Evolutionary conservation across 2,113 vertebrate genomes (phyloP), one percentile per base, ranked within the genome.

Genomic region (Crotophaga sulcirostris): DNA sequence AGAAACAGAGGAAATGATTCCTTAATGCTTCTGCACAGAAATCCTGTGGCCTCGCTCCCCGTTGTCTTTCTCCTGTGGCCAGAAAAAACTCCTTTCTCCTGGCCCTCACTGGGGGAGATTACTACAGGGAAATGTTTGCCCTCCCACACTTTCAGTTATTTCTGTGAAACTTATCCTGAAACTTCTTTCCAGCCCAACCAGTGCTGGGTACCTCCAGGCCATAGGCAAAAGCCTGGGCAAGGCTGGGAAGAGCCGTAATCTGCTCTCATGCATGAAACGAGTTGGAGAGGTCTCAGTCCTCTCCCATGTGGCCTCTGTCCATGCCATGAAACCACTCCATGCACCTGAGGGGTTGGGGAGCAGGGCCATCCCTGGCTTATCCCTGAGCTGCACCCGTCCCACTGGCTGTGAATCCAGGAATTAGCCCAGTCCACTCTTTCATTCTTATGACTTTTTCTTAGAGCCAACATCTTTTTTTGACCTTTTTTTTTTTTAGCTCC

Each of bases 1-100:
- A 70, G 89, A 92, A 89, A 67, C 21, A 1, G 63, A 68, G 70
- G 96, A 82, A 96, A 87, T 10, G 72, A 44, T 96, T 77, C 95
- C 78, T 87, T 64, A 89, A 49, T n/a, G 91, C 21, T 80, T 49
- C 82, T 21, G 59, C 54, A 52, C 42, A 73, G 44, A 64, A 95
- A 29, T 5, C 66, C 70, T 1, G 13, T 0, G 6, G 21, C 76
- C 81, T 77, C 17, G 11, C 56, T 67, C 59, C 34, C 66, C 4
- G 84, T 80, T 94, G 96, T 92, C 96, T 34, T 92, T 87, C 90
- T 44, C 59, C 90, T 0, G 4, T 0, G 0, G 89, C 87, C 92
- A 90, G 77, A 58, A 94, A 79, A 56, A 79, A 29, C 14, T 42
- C 18, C 55, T 34, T 38, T 25, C 67, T 94, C 40, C 92, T 63